Evolutionary conservation across 2,113 vertebrate species (phyloP).

Genomic region (Sturnus vulgaris): DNA sequence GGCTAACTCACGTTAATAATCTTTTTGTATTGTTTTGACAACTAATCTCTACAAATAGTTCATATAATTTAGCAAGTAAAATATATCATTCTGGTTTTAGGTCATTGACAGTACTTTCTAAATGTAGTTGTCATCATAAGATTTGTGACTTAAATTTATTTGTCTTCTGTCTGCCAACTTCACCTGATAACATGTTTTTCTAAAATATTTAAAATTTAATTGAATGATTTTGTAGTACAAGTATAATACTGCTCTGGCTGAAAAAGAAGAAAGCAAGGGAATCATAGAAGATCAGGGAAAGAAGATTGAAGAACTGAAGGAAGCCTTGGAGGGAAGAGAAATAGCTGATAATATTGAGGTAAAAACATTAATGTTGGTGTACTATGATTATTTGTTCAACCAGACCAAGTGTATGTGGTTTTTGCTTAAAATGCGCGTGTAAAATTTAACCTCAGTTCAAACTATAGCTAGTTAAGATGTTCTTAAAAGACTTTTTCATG

Average conservation of each 20-base stretch:
- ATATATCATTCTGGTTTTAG: not conserved
- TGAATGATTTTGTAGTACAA: slow-evolving; percentile 74
- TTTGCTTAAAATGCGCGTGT: not conserved
- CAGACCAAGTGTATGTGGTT: not conserved
- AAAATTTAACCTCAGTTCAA: not conserved
- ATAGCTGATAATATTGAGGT: slow-evolving; percentile 89
- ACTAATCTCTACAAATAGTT: not conserved
- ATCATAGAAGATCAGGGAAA: slow-evolving; percentile 73
- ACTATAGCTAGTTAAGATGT: not conserved
- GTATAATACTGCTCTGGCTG: slow-evolving; percentile 74
- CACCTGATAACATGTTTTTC: not conserved
- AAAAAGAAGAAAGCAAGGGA: slow-evolving; percentile 76
- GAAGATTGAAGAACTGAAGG: slow-evolving; percentile 80
- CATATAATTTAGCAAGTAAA: not conserved
- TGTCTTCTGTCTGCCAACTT: not conserved
- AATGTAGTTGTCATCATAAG: not conserved
- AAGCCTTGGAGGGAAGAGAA: slow-evolving; percentile 75
- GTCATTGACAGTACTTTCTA: not conserved
- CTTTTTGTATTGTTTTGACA: not conserved
- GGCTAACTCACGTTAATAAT: not conserved
- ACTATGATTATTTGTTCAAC: not conserved
- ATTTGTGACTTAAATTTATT: not conserved
- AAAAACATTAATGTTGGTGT: not conserved
- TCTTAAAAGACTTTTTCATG: slow-evolving; percentile 10
- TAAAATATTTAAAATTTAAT: not conserved